Conservation (phyloP, 2,888 invertebrate species). For the Calliphora vomitoria region DNA sequence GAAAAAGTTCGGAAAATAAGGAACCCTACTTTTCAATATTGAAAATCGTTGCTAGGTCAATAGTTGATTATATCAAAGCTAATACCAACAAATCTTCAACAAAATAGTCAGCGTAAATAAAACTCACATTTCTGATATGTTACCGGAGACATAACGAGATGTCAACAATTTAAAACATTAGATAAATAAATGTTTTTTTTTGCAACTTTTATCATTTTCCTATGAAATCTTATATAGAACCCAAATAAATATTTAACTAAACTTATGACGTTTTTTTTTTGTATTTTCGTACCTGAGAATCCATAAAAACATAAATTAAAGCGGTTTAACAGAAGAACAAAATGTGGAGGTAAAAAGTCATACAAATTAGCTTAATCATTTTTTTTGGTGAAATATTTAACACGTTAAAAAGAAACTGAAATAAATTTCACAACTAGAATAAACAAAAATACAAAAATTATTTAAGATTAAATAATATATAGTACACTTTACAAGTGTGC, state of each 20-base stretch:
- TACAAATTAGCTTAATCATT: slow-evolving; percentile 31
- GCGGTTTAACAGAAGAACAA: not conserved
- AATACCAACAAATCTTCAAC: too few species aligned
- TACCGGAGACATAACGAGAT: too few species aligned
- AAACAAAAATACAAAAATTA: slow-evolving; percentile 1
- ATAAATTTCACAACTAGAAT: slow-evolving; percentile 41
- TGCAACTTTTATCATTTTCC: not conserved
- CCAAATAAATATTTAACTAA: slow-evolving; percentile 6
- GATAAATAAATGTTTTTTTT: not conserved
- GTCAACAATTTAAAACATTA: too few species aligned
- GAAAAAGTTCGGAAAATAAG: too few species aligned
- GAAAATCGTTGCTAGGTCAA: too few species aligned
- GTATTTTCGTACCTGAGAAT: not conserved
- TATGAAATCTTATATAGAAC: not conserved
- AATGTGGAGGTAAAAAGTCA: slow-evolving; percentile 2
- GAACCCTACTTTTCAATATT: too few species aligned
- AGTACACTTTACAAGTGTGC: slow-evolving; percentile 25
- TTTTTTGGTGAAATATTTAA: slow-evolving; percentile 10
- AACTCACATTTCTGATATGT: too few species aligned
- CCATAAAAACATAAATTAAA: slow-evolving; percentile 11
- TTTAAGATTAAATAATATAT: slow-evolving; percentile 12
- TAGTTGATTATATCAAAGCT: too few species aligned
- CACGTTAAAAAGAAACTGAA: not conserved
- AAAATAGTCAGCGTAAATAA: too few species aligned
- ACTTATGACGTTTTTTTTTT: slow-evolving; percentile 14